Evolutionary conservation across 2,888 invertebrate genomes (phyloP).

Genomic region (Cryptus armator): DNA sequence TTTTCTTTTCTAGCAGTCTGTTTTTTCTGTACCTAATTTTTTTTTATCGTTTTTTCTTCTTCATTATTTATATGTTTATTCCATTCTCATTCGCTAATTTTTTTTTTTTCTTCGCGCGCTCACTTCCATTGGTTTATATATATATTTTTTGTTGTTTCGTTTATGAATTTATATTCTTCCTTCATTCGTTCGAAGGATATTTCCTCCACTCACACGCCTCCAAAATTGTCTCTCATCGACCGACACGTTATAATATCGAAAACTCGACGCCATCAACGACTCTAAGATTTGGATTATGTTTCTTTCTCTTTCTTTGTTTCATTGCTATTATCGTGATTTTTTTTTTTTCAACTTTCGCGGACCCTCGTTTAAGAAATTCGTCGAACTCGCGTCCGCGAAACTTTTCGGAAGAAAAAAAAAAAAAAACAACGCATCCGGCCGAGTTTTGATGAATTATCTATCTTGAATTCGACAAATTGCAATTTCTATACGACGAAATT

Average conservation of each 20-base stretch:
- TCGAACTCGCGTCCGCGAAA: conserved; percentile 9
- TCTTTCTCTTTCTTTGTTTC: conserved; percentile 1
- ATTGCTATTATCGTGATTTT: background rate
- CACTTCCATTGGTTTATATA: conserved; percentile 39
- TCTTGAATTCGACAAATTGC: background rate
- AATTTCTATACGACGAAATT: conserved; percentile 17
- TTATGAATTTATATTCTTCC: conserved; percentile 14
- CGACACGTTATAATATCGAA: conserved; percentile 41
- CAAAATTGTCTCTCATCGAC: background rate
- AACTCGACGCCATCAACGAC: conserved; percentile 28
- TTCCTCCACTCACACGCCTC: background rate
- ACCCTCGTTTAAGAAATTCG: conserved; percentile 6
- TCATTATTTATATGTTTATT: conserved; percentile 54
- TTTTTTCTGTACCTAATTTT: conserved; percentile 57
- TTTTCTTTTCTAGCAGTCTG: conserved; percentile 58
- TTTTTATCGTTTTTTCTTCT: conserved; percentile 31
- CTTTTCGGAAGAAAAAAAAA: background rate
- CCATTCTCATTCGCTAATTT: conserved; percentile 16
- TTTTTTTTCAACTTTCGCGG: background rate
- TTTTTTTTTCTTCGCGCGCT: conserved; percentile 26
- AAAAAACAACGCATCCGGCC: background rate
- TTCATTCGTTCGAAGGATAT: conserved; percentile 15
- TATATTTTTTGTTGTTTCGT: conserved; percentile 1
- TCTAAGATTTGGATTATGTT: background rate
- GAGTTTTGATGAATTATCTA: conserved; percentile 14